Conservation (phyloP, 2,113 vertebrate genomes). For the Zosterops hypoxanthus region DNA sequence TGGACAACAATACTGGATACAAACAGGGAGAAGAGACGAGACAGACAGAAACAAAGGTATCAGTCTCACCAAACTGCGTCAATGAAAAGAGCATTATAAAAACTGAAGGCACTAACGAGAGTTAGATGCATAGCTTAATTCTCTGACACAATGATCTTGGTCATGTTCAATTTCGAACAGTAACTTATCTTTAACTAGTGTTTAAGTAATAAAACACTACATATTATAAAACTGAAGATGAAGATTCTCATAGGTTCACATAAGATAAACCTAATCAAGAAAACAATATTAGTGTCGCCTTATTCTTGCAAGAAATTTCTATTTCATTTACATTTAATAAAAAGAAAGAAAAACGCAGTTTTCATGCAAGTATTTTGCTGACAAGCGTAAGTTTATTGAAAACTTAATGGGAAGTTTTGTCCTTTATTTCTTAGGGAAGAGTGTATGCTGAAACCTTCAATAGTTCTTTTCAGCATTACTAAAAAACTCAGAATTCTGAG, state of each 20-base stretch:
- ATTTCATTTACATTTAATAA: neutral
- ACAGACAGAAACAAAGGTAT: neutral
- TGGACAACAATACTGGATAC: constrained; percentile 82
- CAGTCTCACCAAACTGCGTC: neutral
- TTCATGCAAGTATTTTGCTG: neutral
- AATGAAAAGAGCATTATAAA: neutral
- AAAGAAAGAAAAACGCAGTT: neutral
- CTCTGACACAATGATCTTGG: neutral
- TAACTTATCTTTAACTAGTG: neutral
- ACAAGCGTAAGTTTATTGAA: neutral
- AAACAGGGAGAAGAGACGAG: neutral
- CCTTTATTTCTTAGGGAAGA: neutral
- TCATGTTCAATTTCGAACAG: neutral
- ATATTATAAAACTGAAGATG: neutral
- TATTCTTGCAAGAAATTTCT: neutral
- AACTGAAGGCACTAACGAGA: neutral
- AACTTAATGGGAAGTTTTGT: neutral
- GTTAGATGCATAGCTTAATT: neutral
- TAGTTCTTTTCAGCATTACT: neutral
- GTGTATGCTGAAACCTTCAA: neutral
- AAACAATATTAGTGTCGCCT: neutral
- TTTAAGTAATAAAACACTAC: neutral
- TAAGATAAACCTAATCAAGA: neutral
- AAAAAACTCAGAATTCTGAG: neutral
- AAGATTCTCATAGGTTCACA: neutral